Percentiles rank a stretch among this genome's conserved stretches.
Conservation (phyloP, 2,797 vertebrate genomes). For the Coreius guichenoti region DNA sequence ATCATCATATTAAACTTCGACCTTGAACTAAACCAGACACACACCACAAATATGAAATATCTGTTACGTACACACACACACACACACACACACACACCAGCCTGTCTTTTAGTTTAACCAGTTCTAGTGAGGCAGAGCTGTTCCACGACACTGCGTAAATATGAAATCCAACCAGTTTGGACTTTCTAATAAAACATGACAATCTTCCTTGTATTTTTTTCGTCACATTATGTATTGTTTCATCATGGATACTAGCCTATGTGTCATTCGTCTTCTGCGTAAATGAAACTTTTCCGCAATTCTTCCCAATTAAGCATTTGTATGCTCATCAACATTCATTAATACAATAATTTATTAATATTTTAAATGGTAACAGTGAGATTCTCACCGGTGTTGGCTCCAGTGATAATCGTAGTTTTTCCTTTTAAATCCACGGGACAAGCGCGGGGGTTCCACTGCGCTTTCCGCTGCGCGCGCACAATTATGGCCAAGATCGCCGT, state of each 20-base stretch:
- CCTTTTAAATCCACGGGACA: conserved; percentile 77
- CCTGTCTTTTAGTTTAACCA: not conserved
- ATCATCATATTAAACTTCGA: not conserved
- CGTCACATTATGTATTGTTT: not conserved
- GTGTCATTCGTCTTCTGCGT: not conserved
- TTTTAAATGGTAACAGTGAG: not conserved
- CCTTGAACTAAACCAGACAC: not conserved
- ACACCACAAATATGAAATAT: not conserved
- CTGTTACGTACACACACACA: too few species aligned
- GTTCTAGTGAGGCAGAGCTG: not conserved
- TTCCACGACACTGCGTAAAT: not conserved
- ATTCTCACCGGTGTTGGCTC: conserved; percentile 82
- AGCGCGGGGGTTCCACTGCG: conserved; percentile 71
- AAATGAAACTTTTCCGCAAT: not conserved
- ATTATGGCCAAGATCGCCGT: conserved; percentile 69
- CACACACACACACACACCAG: too few species aligned
- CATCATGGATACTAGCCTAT: too few species aligned
- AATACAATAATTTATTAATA: not conserved
- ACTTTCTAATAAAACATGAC: not conserved
- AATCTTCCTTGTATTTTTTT: not conserved
- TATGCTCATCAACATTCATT: not conserved
- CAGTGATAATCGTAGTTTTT: conserved; percentile 86
- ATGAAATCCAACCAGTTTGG: not conserved
- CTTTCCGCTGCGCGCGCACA: conserved; percentile 65
- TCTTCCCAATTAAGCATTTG: not conserved